phyloP scores from a whole-genome alignment of 2,888 invertebrate genomes.

The Eupithecia subumbrata region DNA sequence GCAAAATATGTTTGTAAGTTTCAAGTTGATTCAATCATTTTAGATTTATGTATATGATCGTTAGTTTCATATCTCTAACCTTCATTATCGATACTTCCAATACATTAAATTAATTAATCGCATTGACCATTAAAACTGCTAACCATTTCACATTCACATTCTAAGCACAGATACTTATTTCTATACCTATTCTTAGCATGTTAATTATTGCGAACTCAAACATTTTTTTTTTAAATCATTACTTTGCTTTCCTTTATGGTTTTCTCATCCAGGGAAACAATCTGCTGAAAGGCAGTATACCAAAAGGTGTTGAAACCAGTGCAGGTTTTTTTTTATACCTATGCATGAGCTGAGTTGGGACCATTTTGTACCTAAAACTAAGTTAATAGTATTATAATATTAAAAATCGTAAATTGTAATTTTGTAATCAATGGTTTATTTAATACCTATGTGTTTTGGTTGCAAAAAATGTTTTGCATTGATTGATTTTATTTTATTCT shows the following conservation, averaged over 20 bases:
- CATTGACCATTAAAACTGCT: neutral
- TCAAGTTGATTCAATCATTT: neutral
- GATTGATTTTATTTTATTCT: too few species aligned
- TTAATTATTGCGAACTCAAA: slow-evolving; percentile 33
- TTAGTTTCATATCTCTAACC: neutral
- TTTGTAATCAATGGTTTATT: too few species aligned
- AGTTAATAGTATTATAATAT: too few species aligned
- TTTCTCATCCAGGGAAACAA: neutral
- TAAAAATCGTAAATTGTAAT: too few species aligned
- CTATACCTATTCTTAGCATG: slow-evolving; percentile 28
- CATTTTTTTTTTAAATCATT: neutral
- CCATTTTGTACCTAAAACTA: too few species aligned
- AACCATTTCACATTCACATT: neutral
- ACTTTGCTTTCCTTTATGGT: neutral
- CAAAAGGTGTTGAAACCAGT: too few species aligned
- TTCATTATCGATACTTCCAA: neutral
- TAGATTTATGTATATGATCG: neutral
- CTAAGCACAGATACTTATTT: neutral
- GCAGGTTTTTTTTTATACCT: too few species aligned
- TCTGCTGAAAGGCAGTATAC: neutral
- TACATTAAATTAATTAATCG: neutral
- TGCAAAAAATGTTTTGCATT: too few species aligned
- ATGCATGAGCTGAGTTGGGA: too few species aligned
- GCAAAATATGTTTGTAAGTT: neutral
- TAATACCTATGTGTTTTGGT: too few species aligned